These are phyloP conservation scores for Rhinoraja longicauda DNA, from an alignment of 2,797 vertebrate genomes.

Conservation along the genomic window DNA sequence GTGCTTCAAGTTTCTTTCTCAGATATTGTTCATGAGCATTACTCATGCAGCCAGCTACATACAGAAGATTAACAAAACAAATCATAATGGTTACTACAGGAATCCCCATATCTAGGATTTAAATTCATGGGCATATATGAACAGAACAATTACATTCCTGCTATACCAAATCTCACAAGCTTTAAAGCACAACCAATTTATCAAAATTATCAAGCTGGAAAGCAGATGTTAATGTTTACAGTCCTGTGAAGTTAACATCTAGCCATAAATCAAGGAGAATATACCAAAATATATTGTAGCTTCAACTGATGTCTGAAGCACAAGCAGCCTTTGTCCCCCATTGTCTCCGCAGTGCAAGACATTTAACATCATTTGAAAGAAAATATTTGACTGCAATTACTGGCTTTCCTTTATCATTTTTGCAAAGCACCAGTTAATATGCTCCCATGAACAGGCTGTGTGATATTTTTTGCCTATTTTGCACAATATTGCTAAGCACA, in stretches of 20 bases:
- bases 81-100: neutral
- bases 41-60: slow-evolving; percentile 12
- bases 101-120: neutral
- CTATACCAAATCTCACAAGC: neutral
- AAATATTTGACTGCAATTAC: neutral
- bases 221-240: neutral
- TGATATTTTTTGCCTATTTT: neutral
- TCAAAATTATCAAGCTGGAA: neutral
- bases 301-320: neutral
- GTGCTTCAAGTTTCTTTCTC: neutral
- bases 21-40: neutral
- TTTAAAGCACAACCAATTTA: slow-evolving; percentile 26
- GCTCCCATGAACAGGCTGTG: neutral
- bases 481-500: neutral
- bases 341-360: neutral
- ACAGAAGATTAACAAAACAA: slow-evolving; percentile 20
- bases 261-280: slow-evolving; percentile 6
- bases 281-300: neutral
- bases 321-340: neutral
- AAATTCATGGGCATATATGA: slow-evolving; percentile 12
- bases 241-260: neutral
- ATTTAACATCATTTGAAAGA: slow-evolving; percentile 7
- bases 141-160: slow-evolving; percentile 20
- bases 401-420: neutral
- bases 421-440: neutral